phyloP scores from a whole-genome alignment of 2,113 vertebrate genomes.

The Cynopterus brachyotis region DNA sequence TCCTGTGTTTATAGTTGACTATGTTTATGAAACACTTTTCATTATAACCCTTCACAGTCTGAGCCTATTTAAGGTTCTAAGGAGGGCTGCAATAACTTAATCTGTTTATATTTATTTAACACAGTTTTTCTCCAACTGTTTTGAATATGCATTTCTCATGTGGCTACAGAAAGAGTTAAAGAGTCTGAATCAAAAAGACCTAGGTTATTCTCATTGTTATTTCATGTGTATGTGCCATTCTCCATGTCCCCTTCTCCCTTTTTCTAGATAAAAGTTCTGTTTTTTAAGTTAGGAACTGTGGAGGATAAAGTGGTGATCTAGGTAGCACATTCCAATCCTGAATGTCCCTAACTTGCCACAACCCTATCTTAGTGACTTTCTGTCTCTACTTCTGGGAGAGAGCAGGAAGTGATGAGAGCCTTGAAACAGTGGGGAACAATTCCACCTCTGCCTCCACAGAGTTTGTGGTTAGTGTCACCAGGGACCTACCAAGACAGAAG shows the following conservation, averaged over 20 bases:
- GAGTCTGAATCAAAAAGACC: not conserved
- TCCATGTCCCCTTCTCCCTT: not conserved
- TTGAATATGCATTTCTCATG: not conserved
- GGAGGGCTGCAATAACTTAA: not conserved
- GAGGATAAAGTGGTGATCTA: not conserved
- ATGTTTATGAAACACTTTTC: not conserved
- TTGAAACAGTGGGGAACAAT: constrained; percentile 29
- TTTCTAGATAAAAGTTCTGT: constrained; percentile 10
- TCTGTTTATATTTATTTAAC: constrained; percentile 44
- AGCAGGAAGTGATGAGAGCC: constrained; percentile 59
- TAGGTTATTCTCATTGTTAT: not conserved
- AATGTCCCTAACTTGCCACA: constrained; percentile 42
- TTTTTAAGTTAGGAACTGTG: not conserved
- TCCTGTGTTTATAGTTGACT: not conserved
- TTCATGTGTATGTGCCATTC: not conserved
- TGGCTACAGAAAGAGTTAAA: not conserved
- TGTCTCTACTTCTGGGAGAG: constrained; percentile 33
- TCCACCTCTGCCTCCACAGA: not conserved
- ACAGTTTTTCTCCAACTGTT: constrained; percentile 5
- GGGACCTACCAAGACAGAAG: not conserved
- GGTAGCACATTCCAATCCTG: not conserved
- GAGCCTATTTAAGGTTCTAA: not conserved
- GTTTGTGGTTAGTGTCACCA: not conserved
- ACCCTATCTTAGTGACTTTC: constrained; percentile 61
- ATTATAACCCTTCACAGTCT: not conserved